Percentiles rank a stretch among this genome's conserved stretches.
These are phyloP conservation scores for Nyctereutes procyonoides DNA, from an alignment of 2,113 vertebrate species.

Conservation along the genomic window DNA sequence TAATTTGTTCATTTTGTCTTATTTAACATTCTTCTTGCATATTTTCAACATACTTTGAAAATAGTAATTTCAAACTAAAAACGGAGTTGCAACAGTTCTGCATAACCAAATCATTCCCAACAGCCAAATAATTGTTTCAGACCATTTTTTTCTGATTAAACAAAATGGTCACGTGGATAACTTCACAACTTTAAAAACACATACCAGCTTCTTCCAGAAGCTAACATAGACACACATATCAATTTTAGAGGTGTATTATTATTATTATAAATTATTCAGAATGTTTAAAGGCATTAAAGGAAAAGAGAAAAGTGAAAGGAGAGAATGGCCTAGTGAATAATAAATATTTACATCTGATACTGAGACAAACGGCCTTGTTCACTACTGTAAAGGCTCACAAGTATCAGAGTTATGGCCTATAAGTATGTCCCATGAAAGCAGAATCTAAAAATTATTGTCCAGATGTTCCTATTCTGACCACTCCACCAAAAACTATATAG, in stretches of 20 bases:
- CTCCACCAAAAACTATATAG: neutral
- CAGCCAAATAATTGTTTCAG: neutral
- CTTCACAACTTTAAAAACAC: neutral
- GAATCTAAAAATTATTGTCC: neutral
- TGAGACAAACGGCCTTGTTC: neutral
- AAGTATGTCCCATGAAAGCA: neutral
- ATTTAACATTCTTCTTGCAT: neutral
- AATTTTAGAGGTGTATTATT: conserved; percentile 32
- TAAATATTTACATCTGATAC: conserved; percentile 25
- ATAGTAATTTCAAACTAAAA: conserved; percentile 35
- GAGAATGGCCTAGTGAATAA: conserved; percentile 38
- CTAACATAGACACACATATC: neutral
- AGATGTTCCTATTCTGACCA: neutral
- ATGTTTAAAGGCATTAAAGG: conserved; percentile 54
- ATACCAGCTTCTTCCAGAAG: conserved; percentile 7
- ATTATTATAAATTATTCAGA: conserved; percentile 49
- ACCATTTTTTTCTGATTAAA: neutral
- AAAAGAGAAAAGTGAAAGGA: conserved; percentile 37
- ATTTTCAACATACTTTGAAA: conserved; percentile 39
- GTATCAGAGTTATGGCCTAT: neutral
- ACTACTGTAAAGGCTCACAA: neutral
- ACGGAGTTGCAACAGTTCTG: neutral
- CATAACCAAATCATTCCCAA: conserved; percentile 14
- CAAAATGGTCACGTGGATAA: neutral
- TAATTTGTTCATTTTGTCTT: conserved; percentile 10